Percentiles rank a stretch among this genome's conserved stretches.
Conservation (phyloP, 2,888 invertebrate genomes). For the Rotaria sp. region DNA sequence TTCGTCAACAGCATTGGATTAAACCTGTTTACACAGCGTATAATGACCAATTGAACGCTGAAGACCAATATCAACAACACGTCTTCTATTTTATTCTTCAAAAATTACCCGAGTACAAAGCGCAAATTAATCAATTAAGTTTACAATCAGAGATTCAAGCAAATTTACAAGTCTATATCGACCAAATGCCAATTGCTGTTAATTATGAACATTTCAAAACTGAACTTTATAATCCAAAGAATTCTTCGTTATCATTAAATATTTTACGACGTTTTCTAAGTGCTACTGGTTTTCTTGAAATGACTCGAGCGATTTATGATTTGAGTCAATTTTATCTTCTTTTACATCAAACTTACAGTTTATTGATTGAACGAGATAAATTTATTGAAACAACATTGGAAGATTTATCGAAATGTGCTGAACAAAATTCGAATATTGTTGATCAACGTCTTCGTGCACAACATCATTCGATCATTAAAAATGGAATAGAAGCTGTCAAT, state of each 20-base stretch:
- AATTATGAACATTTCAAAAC: not conserved
- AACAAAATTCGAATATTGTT: not conserved
- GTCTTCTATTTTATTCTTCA: not conserved
- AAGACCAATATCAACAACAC: not conserved
- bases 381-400: not conserved
- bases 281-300: not conserved
- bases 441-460: not conserved
- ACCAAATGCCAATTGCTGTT: not conserved
- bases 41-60: not conserved
- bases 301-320: not conserved
- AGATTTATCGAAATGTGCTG: not conserved
- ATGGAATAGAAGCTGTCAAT: not conserved
- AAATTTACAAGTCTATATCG: not conserved
- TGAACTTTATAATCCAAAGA: not conserved
- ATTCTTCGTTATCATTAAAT: not conserved
- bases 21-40: not conserved
- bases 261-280: not conserved
- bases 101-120: not conserved
- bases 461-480: not conserved
- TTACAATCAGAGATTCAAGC: constrained; percentile 1
- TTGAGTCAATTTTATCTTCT: not conserved
- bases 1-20: not conserved
- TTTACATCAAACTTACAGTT: not conserved
- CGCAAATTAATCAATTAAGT: not conserved
- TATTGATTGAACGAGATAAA: not conserved